Evolutionary conservation across 2,113 vertebrate genomes (phyloP).

Genomic region (Eleginops maclovinus): DNA sequence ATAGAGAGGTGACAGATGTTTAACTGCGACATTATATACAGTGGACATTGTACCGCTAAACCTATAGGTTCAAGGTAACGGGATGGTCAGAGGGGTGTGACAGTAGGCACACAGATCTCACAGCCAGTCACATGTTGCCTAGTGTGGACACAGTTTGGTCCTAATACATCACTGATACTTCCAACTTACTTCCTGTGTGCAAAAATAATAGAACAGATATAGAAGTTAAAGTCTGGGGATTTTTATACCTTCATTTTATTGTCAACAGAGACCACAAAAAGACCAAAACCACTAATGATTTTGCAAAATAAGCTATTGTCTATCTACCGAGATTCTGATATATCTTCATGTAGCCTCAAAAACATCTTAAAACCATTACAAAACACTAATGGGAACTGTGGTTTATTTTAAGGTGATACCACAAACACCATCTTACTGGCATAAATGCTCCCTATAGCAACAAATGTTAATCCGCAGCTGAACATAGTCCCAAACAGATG

Average conservation of each 20-base stretch:
- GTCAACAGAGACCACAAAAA: not conserved
- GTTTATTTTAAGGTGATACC: not conserved
- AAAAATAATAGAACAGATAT: not conserved
- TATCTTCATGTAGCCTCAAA: not conserved
- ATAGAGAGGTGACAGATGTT: not conserved
- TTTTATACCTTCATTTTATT: not conserved
- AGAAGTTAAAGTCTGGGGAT: not conserved
- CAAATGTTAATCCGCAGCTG: not conserved
- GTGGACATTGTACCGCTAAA: not conserved
- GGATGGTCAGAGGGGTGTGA: not conserved
- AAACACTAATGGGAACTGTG: not conserved
- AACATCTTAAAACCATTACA: not conserved
- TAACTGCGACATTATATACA: slow-evolving; percentile 1
- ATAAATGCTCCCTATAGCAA: not conserved
- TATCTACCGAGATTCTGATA: not conserved
- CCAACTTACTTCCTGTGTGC: no score
- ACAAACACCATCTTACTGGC: not conserved
- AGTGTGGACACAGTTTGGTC: slow-evolving; percentile 18
- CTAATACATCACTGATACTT: slow-evolving; percentile 1
- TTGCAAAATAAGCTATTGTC: not conserved
- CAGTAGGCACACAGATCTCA: not conserved
- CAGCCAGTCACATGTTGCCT: slow-evolving; percentile 25
- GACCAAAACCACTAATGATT: not conserved
- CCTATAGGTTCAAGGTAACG: not conserved
- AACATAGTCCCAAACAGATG: not conserved